These are phyloP conservation scores for Cephonodes hylas DNA, from an alignment of 2,888 invertebrate genomes.

Conservation along the genomic window DNA sequence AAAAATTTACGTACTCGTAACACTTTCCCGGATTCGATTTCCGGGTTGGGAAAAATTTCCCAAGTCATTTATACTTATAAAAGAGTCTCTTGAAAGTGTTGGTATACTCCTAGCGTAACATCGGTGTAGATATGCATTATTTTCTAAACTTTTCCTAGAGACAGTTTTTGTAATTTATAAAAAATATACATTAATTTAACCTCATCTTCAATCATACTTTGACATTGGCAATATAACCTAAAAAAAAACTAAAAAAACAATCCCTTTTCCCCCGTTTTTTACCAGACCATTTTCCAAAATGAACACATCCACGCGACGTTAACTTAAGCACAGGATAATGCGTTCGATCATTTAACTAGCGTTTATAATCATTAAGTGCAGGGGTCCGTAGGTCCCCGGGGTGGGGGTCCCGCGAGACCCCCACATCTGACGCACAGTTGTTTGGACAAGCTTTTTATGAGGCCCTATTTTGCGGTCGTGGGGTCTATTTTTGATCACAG, in stretches of 20 bases:
- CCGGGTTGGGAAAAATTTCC: too few species aligned
- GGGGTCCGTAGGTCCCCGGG: slow-evolving; percentile 18
- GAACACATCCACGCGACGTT: neutral
- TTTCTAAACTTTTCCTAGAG: too few species aligned
- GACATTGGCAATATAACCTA: too few species aligned
- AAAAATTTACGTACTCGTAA: too few species aligned
- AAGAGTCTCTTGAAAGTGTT: too few species aligned
- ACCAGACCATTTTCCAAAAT: neutral
- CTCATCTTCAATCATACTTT: too few species aligned
- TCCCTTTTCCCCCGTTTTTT: neutral
- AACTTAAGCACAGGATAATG: slow-evolving; percentile 20
- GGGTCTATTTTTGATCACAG: slow-evolving; percentile 7
- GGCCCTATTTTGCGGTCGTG: slow-evolving; percentile 18
- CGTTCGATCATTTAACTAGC: slow-evolving; percentile 70
- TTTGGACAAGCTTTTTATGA: slow-evolving; percentile 33
- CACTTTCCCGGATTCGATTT: too few species aligned
- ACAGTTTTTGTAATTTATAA: too few species aligned
- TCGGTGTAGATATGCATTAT: too few species aligned
- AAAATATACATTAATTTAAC: too few species aligned
- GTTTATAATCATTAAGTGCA: slow-evolving; percentile 65
- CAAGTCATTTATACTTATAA: too few species aligned
- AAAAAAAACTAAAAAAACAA: neutral
- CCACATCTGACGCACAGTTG: slow-evolving; percentile 27
- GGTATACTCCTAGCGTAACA: too few species aligned
- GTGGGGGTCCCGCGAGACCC: neutral